These are phyloP conservation scores for Micropoecilia bifurca DNA, from an alignment of 2,797 vertebrate genomes.

Conservation along the genomic window DNA sequence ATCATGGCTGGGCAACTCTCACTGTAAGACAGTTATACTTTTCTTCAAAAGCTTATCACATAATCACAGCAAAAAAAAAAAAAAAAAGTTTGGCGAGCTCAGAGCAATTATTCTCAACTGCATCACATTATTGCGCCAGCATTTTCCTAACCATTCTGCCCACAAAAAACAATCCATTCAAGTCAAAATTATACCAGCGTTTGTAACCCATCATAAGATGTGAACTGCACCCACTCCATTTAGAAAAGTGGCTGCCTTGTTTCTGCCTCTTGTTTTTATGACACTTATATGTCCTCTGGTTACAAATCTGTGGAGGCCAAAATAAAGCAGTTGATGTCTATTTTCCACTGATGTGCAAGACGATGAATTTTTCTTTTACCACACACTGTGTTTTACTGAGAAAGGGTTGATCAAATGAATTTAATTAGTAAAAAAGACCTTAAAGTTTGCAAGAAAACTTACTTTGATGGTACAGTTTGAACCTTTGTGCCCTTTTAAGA, in stretches of 20 bases:
- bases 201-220: constrained; percentile 30
- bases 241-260: constrained; percentile 1
- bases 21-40: constrained; percentile 38
- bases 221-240: constrained; percentile 7
- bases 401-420: not conserved
- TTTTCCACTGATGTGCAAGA: not conserved
- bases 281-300: not conserved
- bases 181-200: constrained; percentile 35
- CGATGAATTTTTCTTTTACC: not conserved
- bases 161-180: constrained; percentile 43
- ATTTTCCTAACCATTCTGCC: constrained; percentile 56
- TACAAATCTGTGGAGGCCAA: not conserved
- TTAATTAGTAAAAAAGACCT: not conserved
- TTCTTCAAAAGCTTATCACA: constrained; percentile 72
- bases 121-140: constrained; percentile 44
- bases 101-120: constrained; percentile 56
- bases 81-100: constrained; percentile 52
- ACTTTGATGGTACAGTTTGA: not conserved
- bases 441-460: not conserved
- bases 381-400: not conserved
- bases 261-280: not conserved
- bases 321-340: not conserved
- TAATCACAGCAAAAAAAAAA: constrained; percentile 65
- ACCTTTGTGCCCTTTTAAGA: not conserved
- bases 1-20: constrained; percentile 46